Conservation (phyloP, 2,888 invertebrate species). For the Steinernema carpocapsae region DNA sequence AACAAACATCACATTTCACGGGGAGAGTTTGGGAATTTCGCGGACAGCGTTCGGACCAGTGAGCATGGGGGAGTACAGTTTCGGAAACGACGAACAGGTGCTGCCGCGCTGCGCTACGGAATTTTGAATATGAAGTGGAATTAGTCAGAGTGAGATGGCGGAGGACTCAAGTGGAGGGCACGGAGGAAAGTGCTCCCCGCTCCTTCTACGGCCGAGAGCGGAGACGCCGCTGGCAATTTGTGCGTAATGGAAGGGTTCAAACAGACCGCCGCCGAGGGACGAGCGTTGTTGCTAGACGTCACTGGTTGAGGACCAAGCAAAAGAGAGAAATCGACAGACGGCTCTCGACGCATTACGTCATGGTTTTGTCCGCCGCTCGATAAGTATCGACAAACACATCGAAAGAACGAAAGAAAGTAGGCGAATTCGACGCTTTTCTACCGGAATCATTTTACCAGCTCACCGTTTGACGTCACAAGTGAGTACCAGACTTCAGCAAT, state of each 20-base stretch:
- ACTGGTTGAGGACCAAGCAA: slow-evolving; percentile 32
- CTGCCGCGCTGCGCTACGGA: no score
- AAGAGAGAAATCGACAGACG: slow-evolving; percentile 27
- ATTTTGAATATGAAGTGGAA: no score
- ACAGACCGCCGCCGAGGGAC: not conserved
- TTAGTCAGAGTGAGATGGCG: no score
- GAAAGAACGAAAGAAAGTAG: slow-evolving; percentile 3
- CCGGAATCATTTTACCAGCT: not conserved
- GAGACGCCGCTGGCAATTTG: not conserved
- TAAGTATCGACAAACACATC: slow-evolving; percentile 28
- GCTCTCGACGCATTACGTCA: slow-evolving; percentile 15
- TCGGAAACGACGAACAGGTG: no score
- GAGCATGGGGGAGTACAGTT: no score
- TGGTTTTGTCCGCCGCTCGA: not conserved
- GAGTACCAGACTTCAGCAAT: not conserved
- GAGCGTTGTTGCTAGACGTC: not conserved
- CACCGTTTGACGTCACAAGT: slow-evolving; percentile 7
- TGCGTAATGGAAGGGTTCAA: slow-evolving; percentile 4
- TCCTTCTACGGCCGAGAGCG: not conserved
- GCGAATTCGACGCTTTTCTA: not conserved
- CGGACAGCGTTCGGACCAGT: no score
- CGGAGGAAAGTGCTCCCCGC: not conserved
- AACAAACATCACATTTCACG: no score
- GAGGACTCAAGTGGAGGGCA: not conserved
- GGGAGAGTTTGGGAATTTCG: no score